Conservation (phyloP, 2,113 vertebrate genomes). For the Geothlypis trichas region DNA sequence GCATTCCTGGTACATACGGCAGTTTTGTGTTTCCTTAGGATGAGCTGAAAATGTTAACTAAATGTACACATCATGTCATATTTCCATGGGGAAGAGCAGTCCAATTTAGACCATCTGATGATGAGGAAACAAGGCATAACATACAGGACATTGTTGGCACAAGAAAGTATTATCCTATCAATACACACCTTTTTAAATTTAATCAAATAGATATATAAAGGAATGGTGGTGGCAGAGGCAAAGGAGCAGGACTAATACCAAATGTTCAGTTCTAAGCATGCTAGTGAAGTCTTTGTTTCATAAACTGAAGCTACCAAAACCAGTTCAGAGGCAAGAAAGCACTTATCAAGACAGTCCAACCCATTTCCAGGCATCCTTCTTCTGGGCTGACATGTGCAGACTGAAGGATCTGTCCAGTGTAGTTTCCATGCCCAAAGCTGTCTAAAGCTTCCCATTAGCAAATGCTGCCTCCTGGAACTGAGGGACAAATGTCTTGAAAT, state of each 20-base stretch:
- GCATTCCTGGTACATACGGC: not conserved
- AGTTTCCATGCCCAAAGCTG: conserved; percentile 18
- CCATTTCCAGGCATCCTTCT: conserved; percentile 54
- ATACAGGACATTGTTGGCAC: not conserved
- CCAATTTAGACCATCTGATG: not conserved
- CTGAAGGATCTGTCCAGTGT: conserved; percentile 48
- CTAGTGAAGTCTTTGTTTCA: not conserved
- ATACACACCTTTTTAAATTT: not conserved
- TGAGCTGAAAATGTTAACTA: conserved; percentile 27
- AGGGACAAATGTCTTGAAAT: conserved; percentile 97
- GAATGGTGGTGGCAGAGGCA: not conserved
- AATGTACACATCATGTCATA: not conserved
- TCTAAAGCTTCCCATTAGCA: conserved; percentile 95
- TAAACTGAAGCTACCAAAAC: conserved; percentile 7
- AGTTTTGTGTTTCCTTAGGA: not conserved
- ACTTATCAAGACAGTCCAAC: conserved; percentile 20
- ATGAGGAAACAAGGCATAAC: conserved; percentile 27
- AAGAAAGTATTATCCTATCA: not conserved
- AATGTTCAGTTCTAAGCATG: not conserved
- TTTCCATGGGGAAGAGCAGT: not conserved
- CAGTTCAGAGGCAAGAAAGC: conserved; percentile 23
- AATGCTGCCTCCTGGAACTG: conserved; percentile 99
- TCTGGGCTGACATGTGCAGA: conserved; percentile 37
- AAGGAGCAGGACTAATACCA: not conserved
- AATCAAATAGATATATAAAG: not conserved